These are phyloP conservation scores for Petrocephalus sullivani DNA, from an alignment of 2,797 vertebrate species.

Conservation along the genomic window DNA sequence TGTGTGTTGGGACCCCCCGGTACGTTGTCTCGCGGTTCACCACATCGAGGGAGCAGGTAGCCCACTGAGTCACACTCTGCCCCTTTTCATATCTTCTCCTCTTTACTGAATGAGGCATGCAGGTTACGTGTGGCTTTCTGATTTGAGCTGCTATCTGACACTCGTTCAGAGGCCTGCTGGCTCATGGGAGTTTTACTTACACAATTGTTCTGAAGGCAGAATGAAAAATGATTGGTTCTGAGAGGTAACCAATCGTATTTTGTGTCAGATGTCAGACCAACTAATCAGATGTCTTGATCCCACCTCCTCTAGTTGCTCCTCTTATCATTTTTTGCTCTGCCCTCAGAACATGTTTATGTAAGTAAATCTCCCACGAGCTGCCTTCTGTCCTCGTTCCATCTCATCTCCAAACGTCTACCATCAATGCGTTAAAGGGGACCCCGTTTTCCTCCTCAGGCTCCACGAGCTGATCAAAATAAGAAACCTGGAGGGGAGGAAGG, in stretches of 20 bases:
- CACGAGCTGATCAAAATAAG: slow-evolving; percentile 81
- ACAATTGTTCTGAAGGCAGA: too few species aligned
- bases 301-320: too few species aligned
- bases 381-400: not conserved
- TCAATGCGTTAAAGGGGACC: slow-evolving; percentile 20
- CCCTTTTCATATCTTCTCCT: not conserved
- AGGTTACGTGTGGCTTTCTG: not conserved
- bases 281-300: too few species aligned
- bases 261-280: too few species aligned
- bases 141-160: not conserved
- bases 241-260: too few species aligned
- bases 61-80: too few species aligned
- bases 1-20: slow-evolving; percentile 89
- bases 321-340: too few species aligned
- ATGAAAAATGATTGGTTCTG: too few species aligned
- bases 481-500: slow-evolving; percentile 53
- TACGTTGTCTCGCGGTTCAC: slow-evolving; percentile 30
- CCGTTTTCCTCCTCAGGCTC: slow-evolving; percentile 63
- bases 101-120: not conserved
- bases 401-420: not conserved
- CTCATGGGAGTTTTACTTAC: too few species aligned
- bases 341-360: too few species aligned
- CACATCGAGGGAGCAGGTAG: not conserved
- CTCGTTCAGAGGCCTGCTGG: not conserved
- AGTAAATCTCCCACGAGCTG: too few species aligned